Conservation (phyloP, 92 coral and sea anemone genomes). For the Zoanthus sociatus region DNA sequence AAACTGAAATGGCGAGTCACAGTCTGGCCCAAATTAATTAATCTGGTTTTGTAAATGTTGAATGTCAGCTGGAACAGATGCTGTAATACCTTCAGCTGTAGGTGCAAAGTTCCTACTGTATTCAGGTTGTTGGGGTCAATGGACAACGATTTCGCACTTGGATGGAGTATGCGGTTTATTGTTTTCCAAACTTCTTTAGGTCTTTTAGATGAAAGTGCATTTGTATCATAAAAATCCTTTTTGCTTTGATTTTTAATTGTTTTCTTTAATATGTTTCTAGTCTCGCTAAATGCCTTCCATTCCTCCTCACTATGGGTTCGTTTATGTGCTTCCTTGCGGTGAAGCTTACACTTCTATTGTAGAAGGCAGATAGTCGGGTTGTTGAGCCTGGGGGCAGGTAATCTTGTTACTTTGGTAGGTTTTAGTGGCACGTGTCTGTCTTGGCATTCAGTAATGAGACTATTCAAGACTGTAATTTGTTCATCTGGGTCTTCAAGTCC, state of each 20-base stretch:
- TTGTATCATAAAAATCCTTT: not conserved
- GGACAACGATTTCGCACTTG: not conserved
- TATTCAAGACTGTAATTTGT: not conserved
- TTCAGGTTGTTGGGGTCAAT: not conserved
- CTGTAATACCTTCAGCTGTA: not conserved
- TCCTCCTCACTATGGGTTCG: not conserved
- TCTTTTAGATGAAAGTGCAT: constrained; percentile 23
- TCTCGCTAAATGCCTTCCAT: constrained; percentile 15
- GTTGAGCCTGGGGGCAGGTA: constrained; percentile 47
- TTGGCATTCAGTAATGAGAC: not conserved
- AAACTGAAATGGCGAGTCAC: not conserved
- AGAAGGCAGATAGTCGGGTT: constrained; percentile 1
- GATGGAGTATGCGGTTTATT: constrained; percentile 4
- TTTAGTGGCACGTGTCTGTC: not conserved
- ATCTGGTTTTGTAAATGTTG: not conserved
- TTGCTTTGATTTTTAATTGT: not conserved
- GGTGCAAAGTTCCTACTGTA: not conserved
- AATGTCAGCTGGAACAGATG: not conserved
- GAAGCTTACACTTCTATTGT: not conserved
- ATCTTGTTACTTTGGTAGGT: not conserved
- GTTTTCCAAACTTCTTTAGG: constrained; percentile 3
- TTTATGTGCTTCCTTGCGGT: not conserved
- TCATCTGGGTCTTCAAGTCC: constrained; percentile 27
- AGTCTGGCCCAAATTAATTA: not conserved
- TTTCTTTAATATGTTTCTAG: not conserved